A percentile compares a stretch with the other conserved stretches of the same genome.
phyloP scores from a whole-genome alignment of 2,797 vertebrate species.

The Lycodopsis pacificus region DNA sequence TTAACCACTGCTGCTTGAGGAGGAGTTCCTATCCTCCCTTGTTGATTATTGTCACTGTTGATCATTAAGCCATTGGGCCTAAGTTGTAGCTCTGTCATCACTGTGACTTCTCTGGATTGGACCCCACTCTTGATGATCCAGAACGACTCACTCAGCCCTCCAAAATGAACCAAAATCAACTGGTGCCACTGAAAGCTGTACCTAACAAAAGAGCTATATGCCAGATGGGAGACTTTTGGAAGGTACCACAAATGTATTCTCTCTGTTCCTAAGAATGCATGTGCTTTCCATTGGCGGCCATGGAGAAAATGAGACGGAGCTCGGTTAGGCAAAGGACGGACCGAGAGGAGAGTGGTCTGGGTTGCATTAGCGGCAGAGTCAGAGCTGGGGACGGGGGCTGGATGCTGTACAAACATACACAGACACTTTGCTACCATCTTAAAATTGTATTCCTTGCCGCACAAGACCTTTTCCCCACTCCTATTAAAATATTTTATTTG shows the following conservation, averaged over 20 bases:
- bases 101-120: conserved; percentile 27
- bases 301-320: conserved; percentile 72
- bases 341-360: conserved; percentile 70
- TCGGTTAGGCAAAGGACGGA: conserved; percentile 65
- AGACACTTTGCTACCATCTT: conserved; percentile 49
- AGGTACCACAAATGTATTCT: conserved; percentile 71
- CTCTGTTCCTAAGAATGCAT: conserved; percentile 70
- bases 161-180: conserved; percentile 40
- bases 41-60: conserved; percentile 25
- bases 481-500: conserved; percentile 52
- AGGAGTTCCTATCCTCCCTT: conserved; percentile 25
- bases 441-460: conserved; percentile 35
- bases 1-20: conserved; percentile 6
- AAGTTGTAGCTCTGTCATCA: conserved; percentile 36
- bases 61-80: conserved; percentile 36
- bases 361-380: conserved; percentile 77
- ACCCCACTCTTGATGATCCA: conserved; percentile 40
- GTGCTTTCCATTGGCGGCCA: conserved; percentile 79
- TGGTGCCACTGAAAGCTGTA: conserved; percentile 60
- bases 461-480: conserved; percentile 32
- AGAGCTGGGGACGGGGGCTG: conserved; percentile 45
- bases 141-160: conserved; percentile 17
- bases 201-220: conserved; percentile 63
- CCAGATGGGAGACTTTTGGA: conserved; percentile 77
- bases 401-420: conserved; percentile 48